phyloP scores from a whole-genome alignment of 2,797 vertebrate species.

The Anas flavirostris region DNA sequence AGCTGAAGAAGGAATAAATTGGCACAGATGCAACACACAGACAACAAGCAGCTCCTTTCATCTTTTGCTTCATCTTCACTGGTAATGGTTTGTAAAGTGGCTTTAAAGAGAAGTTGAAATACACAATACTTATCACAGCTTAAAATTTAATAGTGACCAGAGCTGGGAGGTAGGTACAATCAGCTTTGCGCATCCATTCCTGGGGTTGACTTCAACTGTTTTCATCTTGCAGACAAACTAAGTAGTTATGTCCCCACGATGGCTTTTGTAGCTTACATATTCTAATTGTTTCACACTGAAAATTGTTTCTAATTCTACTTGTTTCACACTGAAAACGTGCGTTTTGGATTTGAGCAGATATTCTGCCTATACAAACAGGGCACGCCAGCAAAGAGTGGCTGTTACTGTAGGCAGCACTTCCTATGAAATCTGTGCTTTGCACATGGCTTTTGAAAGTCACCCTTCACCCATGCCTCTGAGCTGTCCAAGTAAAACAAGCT shows the following conservation, averaged over 20 bases:
- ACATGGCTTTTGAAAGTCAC: neutral
- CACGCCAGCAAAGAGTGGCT: neutral
- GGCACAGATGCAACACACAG: neutral
- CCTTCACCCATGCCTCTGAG: neutral
- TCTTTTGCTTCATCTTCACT: neutral
- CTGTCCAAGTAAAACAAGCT: constrained; percentile 55
- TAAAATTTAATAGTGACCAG: neutral
- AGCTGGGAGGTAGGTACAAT: neutral
- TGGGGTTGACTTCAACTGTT: neutral
- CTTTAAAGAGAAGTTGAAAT: neutral
- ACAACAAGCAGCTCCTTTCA: neutral
- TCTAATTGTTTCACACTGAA: neutral
- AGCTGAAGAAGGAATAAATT: neutral
- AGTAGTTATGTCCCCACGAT: neutral
- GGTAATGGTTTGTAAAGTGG: neutral
- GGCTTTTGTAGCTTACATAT: neutral
- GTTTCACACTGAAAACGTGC: neutral
- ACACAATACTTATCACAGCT: neutral
- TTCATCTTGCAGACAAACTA: neutral
- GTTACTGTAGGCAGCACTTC: neutral
- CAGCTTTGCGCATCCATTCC: neutral
- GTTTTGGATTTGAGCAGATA: neutral
- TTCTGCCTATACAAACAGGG: neutral
- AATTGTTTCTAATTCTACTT: neutral
- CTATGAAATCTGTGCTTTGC: neutral